Conservation (phyloP, 2,888 invertebrate species). For the Bombylius major region DNA sequence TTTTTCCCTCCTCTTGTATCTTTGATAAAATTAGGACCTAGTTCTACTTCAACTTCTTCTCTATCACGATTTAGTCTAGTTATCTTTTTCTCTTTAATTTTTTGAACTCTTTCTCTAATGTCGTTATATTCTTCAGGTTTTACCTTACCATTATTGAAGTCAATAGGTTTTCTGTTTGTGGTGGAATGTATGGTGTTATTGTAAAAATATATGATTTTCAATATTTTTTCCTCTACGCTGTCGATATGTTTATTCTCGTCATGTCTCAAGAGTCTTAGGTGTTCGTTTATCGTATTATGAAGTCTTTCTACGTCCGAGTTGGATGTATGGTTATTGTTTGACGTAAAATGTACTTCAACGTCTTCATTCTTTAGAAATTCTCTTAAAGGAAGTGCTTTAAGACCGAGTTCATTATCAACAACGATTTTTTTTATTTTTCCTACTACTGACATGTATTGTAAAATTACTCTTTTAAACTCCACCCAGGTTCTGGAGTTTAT, state of each 20-base stretch:
- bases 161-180: slow-evolving; percentile 5
- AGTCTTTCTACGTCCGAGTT: neutral
- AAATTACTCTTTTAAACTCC: slow-evolving; percentile 11
- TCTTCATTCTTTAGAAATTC: slow-evolving; percentile 11
- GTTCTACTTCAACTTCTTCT: neutral
- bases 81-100: too few species aligned
- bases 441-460: neutral
- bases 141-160: slow-evolving; percentile 14
- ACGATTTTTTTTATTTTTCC: neutral
- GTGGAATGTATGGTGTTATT: neutral
- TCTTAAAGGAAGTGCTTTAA: slow-evolving; percentile 14
- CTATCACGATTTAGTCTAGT: slow-evolving; percentile 2
- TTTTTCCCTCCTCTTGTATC: neutral
- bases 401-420: slow-evolving; percentile 13
- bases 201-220: slow-evolving; percentile 13
- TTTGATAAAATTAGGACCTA: neutral
- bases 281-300: slow-evolving; percentile 5
- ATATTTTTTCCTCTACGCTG: neutral
- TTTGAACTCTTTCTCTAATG: slow-evolving; percentile 5
- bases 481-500: slow-evolving; percentile 11
- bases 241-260: slow-evolving; percentile 11
- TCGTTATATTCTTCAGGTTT: slow-evolving; percentile 7
- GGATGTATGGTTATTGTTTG: slow-evolving; percentile 13
- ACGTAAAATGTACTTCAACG: slow-evolving; percentile 13
- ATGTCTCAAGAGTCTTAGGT: slow-evolving; percentile 14